A percentile compares a stretch with the other conserved stretches of the same genome.
These are phyloP conservation scores for Saccopteryx leptura DNA, from an alignment of 2,113 vertebrate genomes.

Conservation along the genomic window DNA sequence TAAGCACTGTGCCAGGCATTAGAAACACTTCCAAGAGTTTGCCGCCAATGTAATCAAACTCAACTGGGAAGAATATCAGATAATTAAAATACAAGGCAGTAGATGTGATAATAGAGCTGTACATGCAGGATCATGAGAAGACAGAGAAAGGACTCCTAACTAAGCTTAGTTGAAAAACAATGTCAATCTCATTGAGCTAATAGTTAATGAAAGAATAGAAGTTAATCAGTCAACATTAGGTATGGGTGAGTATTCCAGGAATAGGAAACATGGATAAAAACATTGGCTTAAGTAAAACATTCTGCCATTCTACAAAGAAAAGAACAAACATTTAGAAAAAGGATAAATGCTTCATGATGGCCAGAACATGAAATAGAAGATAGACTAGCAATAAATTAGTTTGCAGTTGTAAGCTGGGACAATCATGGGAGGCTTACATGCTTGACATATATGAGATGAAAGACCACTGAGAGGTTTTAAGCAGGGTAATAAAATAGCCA, in stretches of 20 bases:
- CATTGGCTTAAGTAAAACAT: not conserved
- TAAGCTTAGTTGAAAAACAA: not conserved
- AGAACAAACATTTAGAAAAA: not conserved
- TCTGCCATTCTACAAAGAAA: not conserved
- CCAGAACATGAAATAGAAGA: not conserved
- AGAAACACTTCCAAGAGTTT: not conserved
- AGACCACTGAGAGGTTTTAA: not conserved
- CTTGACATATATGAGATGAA: too few relatives aligned
- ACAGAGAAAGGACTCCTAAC: not conserved
- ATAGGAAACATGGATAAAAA: not conserved
- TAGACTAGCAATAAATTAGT: not conserved
- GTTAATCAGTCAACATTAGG: not conserved
- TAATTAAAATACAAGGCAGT: not conserved
- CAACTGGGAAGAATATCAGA: not conserved
- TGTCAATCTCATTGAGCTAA: not conserved
- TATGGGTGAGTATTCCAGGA: not conserved
- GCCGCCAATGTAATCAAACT: not conserved
- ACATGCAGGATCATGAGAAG: not conserved
- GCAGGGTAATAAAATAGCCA: not conserved
- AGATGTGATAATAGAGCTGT: not conserved
- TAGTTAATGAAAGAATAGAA: not conserved
- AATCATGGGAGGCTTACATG: not conserved
- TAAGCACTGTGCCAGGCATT: not conserved
- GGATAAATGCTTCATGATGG: not conserved
- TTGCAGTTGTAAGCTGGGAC: not conserved